Percentiles rank a stretch among this genome's conserved stretches.
Conservation (phyloP, 1,140 invertebrate species). For the Leptopilina clavipes region DNA sequence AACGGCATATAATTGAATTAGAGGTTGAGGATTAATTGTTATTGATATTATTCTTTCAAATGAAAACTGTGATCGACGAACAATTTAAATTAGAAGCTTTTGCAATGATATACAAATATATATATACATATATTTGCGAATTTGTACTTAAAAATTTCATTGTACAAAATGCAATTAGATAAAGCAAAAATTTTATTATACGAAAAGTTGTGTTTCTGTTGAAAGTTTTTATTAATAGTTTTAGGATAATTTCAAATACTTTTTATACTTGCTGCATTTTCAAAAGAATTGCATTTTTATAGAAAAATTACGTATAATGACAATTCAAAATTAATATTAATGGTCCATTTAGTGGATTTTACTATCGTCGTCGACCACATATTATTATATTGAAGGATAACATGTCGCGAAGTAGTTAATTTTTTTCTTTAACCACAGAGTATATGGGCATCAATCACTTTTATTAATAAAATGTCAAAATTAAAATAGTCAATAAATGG, state of each 20-base stretch:
- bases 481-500: background rate
- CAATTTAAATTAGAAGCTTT: background rate
- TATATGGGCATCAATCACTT: background rate
- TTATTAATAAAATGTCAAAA: background rate
- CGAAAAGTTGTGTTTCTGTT: background rate
- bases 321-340: slow-evolving; percentile 41
- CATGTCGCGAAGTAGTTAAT: slow-evolving; percentile 27
- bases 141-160: background rate
- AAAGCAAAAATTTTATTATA: background rate
- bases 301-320: background rate
- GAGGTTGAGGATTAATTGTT: background rate
- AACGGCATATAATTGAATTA: background rate
- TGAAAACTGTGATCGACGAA: slow-evolving; percentile 33
- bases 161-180: background rate
- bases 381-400: background rate
- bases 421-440: background rate
- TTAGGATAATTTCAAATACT: background rate
- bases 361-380: slow-evolving; percentile 28
- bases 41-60: background rate
- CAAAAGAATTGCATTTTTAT: slow-evolving; percentile 28
- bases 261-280: background rate
- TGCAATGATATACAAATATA: no score
- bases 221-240: background rate
- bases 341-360: slow-evolving; percentile 29
- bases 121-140: background rate